Evolutionary conservation across 2,113 vertebrate genomes (phyloP).

Genomic region (Alethe castanea): DNA sequence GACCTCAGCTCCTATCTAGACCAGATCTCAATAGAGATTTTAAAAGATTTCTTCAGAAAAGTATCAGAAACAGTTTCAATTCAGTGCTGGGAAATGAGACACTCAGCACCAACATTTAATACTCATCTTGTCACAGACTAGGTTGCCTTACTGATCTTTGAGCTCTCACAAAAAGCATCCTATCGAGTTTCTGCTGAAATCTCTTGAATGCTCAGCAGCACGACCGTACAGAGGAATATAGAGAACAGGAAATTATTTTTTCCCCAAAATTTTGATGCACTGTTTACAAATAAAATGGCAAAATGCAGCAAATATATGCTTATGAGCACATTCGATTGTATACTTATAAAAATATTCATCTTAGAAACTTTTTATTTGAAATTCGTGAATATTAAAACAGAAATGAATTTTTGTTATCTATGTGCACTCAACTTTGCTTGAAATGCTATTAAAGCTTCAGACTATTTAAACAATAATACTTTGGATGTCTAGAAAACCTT

Average conservation of each 20-base stretch:
- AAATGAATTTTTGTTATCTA: background rate
- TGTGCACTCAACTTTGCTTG: background rate
- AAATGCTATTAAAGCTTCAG: background rate
- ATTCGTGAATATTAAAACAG: background rate
- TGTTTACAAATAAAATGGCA: constrained; percentile 11
- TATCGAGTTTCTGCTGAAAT: constrained; percentile 63
- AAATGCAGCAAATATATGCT: background rate
- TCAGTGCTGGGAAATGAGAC: constrained; percentile 45
- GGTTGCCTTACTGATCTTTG: background rate
- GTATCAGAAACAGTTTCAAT: background rate
- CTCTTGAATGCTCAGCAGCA: constrained; percentile 17
- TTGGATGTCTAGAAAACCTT: background rate
- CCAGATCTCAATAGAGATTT: background rate
- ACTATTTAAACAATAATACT: background rate
- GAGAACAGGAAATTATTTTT: constrained; percentile 55
- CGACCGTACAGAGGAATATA: background rate
- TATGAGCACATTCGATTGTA: background rate
- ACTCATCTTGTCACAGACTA: constrained; percentile 5
- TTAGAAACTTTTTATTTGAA: background rate
- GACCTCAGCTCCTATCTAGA: background rate
- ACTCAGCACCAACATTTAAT: constrained; percentile 11
- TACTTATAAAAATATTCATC: background rate
- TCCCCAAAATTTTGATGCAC: constrained; percentile 11
- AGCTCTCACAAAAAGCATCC: background rate
- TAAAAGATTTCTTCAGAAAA: background rate